Evolutionary conservation across 2,113 vertebrate genomes (phyloP).

Genomic region (Vulpes ferrilata): DNA sequence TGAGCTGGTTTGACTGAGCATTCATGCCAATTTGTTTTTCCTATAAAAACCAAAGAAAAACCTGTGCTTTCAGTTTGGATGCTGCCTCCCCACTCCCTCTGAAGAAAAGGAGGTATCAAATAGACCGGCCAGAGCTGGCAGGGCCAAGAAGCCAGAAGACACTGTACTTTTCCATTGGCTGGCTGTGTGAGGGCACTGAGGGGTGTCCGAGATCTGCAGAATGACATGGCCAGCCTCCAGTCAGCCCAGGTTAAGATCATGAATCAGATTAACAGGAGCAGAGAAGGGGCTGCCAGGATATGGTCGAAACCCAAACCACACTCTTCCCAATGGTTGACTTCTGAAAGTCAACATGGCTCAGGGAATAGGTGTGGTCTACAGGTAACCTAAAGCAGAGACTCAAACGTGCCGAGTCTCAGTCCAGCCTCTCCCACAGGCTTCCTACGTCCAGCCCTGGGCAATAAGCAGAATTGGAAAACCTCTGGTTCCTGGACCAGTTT

Average conservation of each 20-base stretch:
- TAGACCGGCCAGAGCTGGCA: constrained; percentile 32
- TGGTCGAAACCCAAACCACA: constrained; percentile 47
- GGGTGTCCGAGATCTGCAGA: constrained; percentile 64
- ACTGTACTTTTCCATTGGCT: constrained; percentile 80
- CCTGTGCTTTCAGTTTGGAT: constrained; percentile 69
- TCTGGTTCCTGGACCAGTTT: neutral
- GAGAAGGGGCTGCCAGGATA: constrained; percentile 21
- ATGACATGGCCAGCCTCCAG: constrained; percentile 61
- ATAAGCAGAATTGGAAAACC: neutral
- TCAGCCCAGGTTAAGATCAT: constrained; percentile 13
- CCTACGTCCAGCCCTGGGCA: neutral
- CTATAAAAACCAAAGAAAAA: constrained; percentile 82
- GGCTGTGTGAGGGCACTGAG: constrained; percentile 46
- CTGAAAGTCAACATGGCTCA: neutral
- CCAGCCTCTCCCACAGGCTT: neutral
- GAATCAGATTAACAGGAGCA: constrained; percentile 53
- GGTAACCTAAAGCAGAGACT: neutral
- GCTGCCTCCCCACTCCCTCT: constrained; percentile 63
- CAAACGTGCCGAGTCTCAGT: neutral
- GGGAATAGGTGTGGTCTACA: neutral
- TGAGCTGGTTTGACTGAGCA: constrained; percentile 80
- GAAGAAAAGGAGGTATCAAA: constrained; percentile 61
- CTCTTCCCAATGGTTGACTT: constrained; percentile 52
- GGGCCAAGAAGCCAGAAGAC: constrained; percentile 56
- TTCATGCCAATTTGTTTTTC: constrained; percentile 83